A percentile compares a stretch with the other conserved stretches of the same genome.
Conservation (phyloP, 2,797 vertebrate genomes). For the Hydrophis major region DNA sequence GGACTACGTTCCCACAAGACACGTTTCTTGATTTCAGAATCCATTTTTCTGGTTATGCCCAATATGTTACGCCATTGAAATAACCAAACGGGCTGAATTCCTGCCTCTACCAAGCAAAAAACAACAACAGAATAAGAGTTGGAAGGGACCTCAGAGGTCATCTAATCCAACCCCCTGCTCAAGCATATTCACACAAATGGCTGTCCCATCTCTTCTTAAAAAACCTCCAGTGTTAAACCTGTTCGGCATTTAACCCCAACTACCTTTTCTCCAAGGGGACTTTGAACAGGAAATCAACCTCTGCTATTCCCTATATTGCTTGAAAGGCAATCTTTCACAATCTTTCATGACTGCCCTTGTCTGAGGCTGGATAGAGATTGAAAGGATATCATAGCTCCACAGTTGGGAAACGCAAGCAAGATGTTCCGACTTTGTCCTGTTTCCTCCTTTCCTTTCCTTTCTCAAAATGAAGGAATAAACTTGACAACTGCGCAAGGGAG, state of each 20-base stretch:
- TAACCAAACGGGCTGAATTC: background rate
- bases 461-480: background rate
- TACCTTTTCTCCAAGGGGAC: too few species aligned
- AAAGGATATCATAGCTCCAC: background rate
- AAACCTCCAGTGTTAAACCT: too few species aligned
- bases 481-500: background rate
- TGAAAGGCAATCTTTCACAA: background rate
- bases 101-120: background rate
- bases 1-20: background rate
- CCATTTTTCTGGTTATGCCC: background rate
- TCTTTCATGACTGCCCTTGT: background rate
- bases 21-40: background rate
- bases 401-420: background rate
- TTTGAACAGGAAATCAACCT: too few species aligned
- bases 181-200: too few species aligned
- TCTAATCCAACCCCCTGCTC: too few species aligned
- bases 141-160: too few species aligned
- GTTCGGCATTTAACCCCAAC: too few species aligned
- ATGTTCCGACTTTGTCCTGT: background rate
- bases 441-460: background rate
- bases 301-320: too few species aligned
- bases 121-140: too few species aligned
- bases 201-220: too few species aligned
- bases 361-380: background rate
- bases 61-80: background rate